phyloP scores from a whole-genome alignment of 1,140 invertebrate genomes.

The Nasonia longicornis region DNA sequence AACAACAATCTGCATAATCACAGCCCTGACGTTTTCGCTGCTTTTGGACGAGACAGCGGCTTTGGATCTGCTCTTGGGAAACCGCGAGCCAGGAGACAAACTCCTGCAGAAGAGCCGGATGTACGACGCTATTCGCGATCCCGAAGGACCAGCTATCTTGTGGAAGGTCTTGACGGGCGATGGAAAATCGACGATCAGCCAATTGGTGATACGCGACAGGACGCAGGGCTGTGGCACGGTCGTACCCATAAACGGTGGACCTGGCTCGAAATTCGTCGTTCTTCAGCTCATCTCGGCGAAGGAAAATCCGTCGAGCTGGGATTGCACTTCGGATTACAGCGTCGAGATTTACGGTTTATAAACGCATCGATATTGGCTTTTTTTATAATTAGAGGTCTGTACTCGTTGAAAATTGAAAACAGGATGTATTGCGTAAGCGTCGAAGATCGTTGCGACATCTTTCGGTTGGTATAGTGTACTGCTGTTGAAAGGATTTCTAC shows the following conservation, averaged over 20 bases:
- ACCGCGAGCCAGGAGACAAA: background rate
- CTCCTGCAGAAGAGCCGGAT: background rate
- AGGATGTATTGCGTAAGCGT: background rate
- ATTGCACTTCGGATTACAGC: background rate
- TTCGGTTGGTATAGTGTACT: background rate
- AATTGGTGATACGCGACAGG: background rate
- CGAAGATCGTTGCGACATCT: background rate
- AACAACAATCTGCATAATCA: background rate
- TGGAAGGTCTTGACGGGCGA: background rate
- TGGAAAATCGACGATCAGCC: background rate
- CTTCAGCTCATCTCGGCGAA: background rate
- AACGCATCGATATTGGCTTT: background rate
- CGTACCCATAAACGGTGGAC: slow-evolving; percentile 12
- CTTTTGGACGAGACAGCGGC: background rate
- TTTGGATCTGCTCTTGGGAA: background rate
- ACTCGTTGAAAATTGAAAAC: background rate
- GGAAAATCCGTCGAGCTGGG: background rate
- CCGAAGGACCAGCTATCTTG: background rate
- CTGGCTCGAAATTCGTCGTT: slow-evolving; percentile 9
- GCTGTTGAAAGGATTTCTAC: background rate
- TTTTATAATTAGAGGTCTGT: background rate
- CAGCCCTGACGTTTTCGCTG: background rate
- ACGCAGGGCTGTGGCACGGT: background rate
- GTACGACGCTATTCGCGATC: background rate
- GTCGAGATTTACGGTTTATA: slow-evolving; percentile 13